Conservation (phyloP, 2,797 vertebrate genomes). For the Calcarius lapponicus region DNA sequence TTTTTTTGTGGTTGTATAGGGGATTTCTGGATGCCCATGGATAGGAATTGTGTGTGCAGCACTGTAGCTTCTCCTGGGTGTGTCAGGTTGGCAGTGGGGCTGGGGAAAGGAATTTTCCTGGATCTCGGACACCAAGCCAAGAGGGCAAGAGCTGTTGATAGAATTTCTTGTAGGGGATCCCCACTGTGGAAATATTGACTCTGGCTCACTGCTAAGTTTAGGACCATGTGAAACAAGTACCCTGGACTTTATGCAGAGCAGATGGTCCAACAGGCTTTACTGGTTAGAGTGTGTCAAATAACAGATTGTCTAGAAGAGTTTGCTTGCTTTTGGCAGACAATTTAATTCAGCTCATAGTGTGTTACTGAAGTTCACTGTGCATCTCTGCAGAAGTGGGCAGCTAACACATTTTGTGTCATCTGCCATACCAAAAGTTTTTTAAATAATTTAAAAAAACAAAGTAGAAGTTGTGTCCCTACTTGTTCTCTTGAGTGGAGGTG, state of each 20-base stretch:
- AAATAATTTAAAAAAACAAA: not conserved
- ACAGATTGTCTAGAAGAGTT: slow-evolving; percentile 74
- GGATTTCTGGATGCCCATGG: not conserved
- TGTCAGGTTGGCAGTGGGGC: not conserved
- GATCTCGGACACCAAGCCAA: not conserved
- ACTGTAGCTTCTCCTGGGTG: not conserved
- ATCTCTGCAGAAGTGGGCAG: slow-evolving; percentile 41
- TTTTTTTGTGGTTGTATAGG: not conserved
- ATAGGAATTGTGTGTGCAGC: not conserved
- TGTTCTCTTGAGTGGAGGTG: not conserved
- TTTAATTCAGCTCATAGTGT: slow-evolving; percentile 23
- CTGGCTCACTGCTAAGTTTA: slow-evolving; percentile 23
- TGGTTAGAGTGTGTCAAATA: slow-evolving; percentile 63
- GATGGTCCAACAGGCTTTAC: slow-evolving; percentile 63
- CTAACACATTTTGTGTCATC: slow-evolving; percentile 39
- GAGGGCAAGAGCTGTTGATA: not conserved
- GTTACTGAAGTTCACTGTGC: slow-evolving; percentile 5
- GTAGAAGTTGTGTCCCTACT: slow-evolving; percentile 12
- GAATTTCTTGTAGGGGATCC: slow-evolving; percentile 7
- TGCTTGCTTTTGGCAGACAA: slow-evolving; percentile 56
- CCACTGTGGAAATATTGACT: slow-evolving; percentile 25
- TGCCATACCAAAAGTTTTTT: slow-evolving; percentile 26
- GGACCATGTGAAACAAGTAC: not conserved
- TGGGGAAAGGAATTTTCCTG: not conserved
- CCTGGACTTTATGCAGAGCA: slow-evolving; percentile 48